Evolutionary conservation across 1,140 invertebrate genomes (phyloP).

Genomic region (Trichonephila clavata): DNA sequence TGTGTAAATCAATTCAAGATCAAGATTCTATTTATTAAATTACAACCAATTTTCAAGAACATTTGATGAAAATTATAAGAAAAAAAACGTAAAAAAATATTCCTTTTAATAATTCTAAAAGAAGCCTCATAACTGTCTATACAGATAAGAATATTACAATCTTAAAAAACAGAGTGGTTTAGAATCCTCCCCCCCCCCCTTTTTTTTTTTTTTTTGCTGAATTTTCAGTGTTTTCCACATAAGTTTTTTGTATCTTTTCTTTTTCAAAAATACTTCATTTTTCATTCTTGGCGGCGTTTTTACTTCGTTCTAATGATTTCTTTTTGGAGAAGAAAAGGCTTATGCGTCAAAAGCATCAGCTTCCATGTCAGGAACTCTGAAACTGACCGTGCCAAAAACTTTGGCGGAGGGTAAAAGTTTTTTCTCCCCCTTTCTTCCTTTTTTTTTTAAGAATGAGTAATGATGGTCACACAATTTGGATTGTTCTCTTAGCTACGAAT

Average conservation of each 20-base stretch:
- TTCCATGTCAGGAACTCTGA: constrained; percentile 21
- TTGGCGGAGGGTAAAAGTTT: not conserved
- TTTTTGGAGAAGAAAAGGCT: not conserved
- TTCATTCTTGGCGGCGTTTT: constrained; percentile 10
- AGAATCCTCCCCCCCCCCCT: too few species aligned
- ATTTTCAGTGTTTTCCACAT: constrained; percentile 1
- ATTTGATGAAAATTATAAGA: too few species aligned
- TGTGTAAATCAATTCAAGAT: too few species aligned
- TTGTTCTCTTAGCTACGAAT: not conserved
- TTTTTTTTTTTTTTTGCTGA: not conserved
- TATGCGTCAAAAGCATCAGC: constrained; percentile 16
- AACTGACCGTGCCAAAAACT: constrained; percentile 20
- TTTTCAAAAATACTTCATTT: not conserved
- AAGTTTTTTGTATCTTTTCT: not conserved
- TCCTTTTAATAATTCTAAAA: too few species aligned
- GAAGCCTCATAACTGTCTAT: too few species aligned
- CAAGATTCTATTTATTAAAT: too few species aligned
- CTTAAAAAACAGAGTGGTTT: not conserved
- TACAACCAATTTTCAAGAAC: too few species aligned
- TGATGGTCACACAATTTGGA: not conserved
- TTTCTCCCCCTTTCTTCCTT: too few species aligned
- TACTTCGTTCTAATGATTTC: constrained; percentile 35
- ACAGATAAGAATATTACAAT: too few species aligned
- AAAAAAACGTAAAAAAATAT: too few species aligned
- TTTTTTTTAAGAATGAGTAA: not conserved